Conservation (phyloP, 2,797 vertebrate genomes). For the Mus caroli region DNA sequence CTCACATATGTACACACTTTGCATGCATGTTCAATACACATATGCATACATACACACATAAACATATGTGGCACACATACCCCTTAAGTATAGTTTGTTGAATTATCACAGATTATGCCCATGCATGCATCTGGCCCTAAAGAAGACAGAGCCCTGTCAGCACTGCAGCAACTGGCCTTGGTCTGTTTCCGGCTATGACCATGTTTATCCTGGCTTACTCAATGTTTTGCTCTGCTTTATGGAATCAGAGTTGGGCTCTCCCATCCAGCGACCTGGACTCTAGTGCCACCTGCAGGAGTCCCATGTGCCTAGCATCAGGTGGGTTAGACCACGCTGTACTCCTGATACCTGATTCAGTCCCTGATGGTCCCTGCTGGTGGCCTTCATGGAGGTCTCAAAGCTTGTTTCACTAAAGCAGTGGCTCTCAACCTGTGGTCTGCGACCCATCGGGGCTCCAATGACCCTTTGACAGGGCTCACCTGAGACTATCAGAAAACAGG, state of each 20-base stretch:
- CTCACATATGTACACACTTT: neutral
- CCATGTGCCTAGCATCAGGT: neutral
- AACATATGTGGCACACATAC: neutral
- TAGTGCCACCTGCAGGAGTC: neutral
- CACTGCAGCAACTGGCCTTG: neutral
- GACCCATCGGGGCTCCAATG: neutral
- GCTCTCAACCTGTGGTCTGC: neutral
- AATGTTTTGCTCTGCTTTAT: neutral
- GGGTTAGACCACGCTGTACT: neutral
- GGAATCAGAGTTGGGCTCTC: neutral
- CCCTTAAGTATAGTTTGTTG: neutral
- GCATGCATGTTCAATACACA: neutral
- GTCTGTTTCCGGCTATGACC: neutral
- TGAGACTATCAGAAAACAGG: neutral
- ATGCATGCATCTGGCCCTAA: neutral
- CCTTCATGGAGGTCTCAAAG: neutral
- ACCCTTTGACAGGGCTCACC: neutral
- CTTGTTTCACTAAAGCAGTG: neutral
- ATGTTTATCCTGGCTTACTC: neutral
- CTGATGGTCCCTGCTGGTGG: neutral
- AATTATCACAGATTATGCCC: neutral
- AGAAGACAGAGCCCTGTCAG: neutral
- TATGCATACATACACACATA: neutral
- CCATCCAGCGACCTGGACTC: neutral
- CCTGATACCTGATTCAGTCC: neutral